Base-by-base conservation (phyloP, 2,797 vertebrate species). In the Pseudochaenichthys georgianus region DNA sequence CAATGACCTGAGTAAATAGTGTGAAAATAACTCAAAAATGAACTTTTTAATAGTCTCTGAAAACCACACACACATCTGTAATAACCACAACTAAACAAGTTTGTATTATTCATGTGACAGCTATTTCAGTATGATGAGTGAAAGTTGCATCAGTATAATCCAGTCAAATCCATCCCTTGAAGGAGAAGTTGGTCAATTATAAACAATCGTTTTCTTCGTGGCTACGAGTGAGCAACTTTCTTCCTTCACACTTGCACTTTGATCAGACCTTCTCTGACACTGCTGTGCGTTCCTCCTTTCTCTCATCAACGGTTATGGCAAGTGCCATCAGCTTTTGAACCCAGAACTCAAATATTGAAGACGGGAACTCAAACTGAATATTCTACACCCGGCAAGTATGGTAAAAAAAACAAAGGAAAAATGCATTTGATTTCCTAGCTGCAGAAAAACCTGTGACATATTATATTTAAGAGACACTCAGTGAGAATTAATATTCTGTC, bases 281-380 rank as follows among this genome's bases (percentile, higher is more conserved):
- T 10, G 17, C 5, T 7, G 17, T 41, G 16, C 10, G 0, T 34
- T 41, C 55, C 17, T n/a, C 17, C 53, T 54, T 28, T n/a, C 21
- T 28, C 54, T 42, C n/a, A 21, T 43, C 10, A n/a, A 5, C 7
- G 13, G 8, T 15, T 21, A 42, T 72, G 19, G 28, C 55, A 45
- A 13, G 19, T 68, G 13, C 53, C 19, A 54, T 71, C 75, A 38
- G 3, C 61, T 60, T 72, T 21, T 72, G 1, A 61, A 46, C 62
- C 51, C 19, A 72, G 6, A 38, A 31, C 19, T 69, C 46, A 13
- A 16, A 51, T 13, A 66, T 41, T n/a, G 13, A 19, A 58, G 7
- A 64, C 13, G 41, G 16, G 60, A 71, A 64, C 21, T 17, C 2
- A 59, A 42, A 28, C n/a, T 19, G 53, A 38, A 1, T 48, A 23